Conservation (phyloP, 2,888 invertebrate species). For the Dicranocentrus wangi region DNA sequence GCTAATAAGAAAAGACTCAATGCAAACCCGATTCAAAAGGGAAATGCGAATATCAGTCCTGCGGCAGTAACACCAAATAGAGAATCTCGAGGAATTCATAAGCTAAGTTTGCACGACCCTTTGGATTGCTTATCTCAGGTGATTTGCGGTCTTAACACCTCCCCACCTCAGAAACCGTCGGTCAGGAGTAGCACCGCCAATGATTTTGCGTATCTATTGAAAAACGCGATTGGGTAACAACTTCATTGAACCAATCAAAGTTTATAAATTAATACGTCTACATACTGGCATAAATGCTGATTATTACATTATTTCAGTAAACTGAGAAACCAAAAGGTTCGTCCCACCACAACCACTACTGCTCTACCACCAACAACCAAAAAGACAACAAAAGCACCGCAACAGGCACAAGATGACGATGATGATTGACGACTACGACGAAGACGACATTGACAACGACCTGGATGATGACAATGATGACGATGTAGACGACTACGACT, state of each 20-base stretch:
- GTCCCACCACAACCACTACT: conserved; percentile 36
- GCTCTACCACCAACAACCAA: not conserved
- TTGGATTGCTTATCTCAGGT: conserved; percentile 63
- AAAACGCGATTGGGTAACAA: conserved; percentile 59
- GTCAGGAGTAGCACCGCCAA: conserved; percentile 51
- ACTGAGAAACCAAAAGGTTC: conserved; percentile 23
- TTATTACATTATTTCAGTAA: conserved; percentile 23
- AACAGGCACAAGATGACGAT: conserved; percentile 27
- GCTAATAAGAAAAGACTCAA: too few relatives aligned
- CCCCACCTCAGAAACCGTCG: conserved; percentile 56
- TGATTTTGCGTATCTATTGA: conserved; percentile 64
- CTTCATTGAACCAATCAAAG: not conserved
- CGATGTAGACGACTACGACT: conserved; percentile 31
- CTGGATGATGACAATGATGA: conserved; percentile 38
- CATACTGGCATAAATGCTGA: not conserved
- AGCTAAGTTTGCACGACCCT: conserved; percentile 52
- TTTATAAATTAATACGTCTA: not conserved
- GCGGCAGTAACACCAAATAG: not conserved
- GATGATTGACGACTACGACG: conserved; percentile 39
- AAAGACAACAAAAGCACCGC: conserved; percentile 18
- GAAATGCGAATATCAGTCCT: too few relatives aligned
- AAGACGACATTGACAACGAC: conserved; percentile 41
- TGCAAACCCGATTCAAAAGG: too few relatives aligned
- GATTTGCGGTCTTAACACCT: conserved; percentile 62
- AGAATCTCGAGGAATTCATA: conserved; percentile 38